Evolutionary conservation across 2,113 vertebrate genomes (phyloP).

Genomic region (Amphilophus citrinellus): DNA sequence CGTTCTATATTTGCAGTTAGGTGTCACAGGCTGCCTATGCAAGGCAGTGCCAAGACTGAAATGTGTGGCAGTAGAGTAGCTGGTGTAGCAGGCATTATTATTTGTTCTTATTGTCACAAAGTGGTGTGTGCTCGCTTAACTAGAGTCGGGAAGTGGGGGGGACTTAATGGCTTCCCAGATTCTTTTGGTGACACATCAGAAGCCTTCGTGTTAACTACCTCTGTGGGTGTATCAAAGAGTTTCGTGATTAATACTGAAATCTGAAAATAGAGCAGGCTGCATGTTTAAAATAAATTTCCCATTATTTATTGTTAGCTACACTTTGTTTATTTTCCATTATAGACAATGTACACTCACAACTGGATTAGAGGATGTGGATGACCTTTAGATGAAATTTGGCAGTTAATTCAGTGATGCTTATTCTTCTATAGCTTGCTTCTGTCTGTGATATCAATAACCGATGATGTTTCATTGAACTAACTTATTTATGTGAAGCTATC

Average conservation of each 20-base stretch:
- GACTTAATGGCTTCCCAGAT: not conserved
- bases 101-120: not conserved
- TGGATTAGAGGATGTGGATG: not conserved
- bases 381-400: not conserved
- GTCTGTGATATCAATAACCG: not conserved
- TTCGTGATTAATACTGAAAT: not conserved
- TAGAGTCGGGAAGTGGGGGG: not conserved
- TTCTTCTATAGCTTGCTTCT: not conserved
- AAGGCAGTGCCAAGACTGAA: not conserved
- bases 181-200: not conserved
- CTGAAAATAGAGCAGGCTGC: not conserved
- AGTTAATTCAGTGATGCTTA: not conserved
- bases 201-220: not conserved
- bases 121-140: not conserved
- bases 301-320: not conserved
- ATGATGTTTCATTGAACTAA: not conserved
- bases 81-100: not conserved
- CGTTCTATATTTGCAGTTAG: not conserved
- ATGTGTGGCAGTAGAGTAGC: not conserved
- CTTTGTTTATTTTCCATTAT: not conserved
- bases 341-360: not conserved
- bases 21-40: not conserved
- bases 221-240: not conserved
- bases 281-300: not conserved
- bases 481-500: not conserved